These are phyloP conservation scores for Marmota monax DNA, from an alignment of 2,113 vertebrate species.

Conservation along the genomic window DNA sequence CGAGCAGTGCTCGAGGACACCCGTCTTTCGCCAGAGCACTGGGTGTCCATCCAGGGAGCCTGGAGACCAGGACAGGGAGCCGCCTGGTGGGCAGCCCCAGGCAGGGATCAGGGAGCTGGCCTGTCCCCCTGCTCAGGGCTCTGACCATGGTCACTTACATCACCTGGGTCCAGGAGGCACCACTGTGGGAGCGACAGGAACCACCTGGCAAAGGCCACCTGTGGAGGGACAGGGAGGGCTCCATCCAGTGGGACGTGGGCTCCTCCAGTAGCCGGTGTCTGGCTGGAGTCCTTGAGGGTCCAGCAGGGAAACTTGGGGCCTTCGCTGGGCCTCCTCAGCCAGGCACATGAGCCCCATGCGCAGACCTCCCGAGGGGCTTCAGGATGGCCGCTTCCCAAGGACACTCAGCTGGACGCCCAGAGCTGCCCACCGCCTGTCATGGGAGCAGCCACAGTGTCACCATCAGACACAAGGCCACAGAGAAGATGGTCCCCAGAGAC, in stretches of 20 bases:
- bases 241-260: accelerated
- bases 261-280: accelerated
- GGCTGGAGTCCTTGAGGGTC: neutral
- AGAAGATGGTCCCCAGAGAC: neutral
- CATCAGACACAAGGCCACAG: neutral
- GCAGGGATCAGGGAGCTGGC: neutral
- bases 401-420: neutral
- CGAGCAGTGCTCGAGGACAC: too few species aligned
- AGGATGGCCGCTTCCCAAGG: neutral
- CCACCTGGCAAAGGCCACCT: accelerated
- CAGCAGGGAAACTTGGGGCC: accelerated
- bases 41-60: neutral
- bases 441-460: neutral
- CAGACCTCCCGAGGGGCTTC: neutral
- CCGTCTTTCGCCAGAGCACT: too few species aligned
- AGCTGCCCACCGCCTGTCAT: neutral
- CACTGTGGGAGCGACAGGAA: neutral
- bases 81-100: neutral
- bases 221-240: too few species aligned
- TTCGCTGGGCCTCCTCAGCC: neutral
- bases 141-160: neutral
- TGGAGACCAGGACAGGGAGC: neutral
- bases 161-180: too few species aligned
- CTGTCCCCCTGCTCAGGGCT: neutral
- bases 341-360: too few species aligned